Evolutionary conservation across 2,113 vertebrate genomes (phyloP), one percentile per base, ranked within the genome.

Genomic region (Scartelaos histophorus): DNA sequence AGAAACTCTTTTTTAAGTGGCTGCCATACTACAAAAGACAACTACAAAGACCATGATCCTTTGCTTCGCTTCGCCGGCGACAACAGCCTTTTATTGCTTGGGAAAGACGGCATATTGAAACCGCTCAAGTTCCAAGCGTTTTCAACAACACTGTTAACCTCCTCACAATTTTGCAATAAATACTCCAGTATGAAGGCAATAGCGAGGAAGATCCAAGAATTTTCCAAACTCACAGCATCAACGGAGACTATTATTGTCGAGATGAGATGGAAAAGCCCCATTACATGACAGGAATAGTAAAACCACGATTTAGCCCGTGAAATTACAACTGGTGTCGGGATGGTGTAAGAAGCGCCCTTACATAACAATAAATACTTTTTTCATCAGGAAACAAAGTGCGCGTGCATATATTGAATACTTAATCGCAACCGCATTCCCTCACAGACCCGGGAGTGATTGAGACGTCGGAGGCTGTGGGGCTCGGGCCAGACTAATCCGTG

Each of bases 401-500:
- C 69, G 68, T 70, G 57, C 66, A 81, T 46, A 49, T 17, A 49
- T 58, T 75, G 49, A 24, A 67, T 67, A 73, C 73, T 67, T n/a
- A 70, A 57, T 35, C 77, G 72, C 71, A 64, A 56, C 43, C 51
- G 65, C 62, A 73, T 73, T 61, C 47, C 74, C 61, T 82, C 72
- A 84, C 82, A 38, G 75, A 83, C 73, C 75, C 66, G 72, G 81
- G 62, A 82, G 72, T 82, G 87, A 92, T 92, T 87, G 91, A 92
- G 90, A 91, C 82, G 56, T 92, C 86, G 82, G 83, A 87, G 82
- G 71, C 85, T 90, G 86, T 80, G 82, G 85, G 86, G 88, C 88
- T 77, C 70, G 69, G 22, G 85, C 85, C 77, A 80, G 87, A 81
- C 80, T 91, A 92, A 92, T 92, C 88, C 81, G 80, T 92, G 89